Conservation (phyloP, 2,797 vertebrate species). For the Acomys russatus region DNA sequence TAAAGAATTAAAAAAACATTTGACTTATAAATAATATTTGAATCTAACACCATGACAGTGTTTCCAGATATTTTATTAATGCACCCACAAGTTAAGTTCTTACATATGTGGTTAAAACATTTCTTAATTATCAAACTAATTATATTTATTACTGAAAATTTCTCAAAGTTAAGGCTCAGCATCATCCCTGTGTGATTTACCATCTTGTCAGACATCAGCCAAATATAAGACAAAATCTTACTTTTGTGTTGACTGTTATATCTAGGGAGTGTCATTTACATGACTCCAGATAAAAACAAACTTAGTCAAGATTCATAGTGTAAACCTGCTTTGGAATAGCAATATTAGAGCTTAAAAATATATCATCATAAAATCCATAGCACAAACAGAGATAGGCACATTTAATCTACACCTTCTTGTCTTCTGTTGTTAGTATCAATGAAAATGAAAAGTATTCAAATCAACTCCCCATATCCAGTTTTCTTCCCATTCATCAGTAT, state of each 20-base stretch:
- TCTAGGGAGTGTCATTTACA: conserved; percentile 82
- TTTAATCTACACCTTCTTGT: not conserved
- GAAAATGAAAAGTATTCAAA: not conserved
- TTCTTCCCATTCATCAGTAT: not conserved
- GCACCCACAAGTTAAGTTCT: conserved; percentile 74
- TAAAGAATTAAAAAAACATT: conserved; percentile 30
- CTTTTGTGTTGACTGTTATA: conserved; percentile 80
- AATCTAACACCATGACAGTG: conserved; percentile 78
- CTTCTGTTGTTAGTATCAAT: not conserved
- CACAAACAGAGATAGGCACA: not conserved
- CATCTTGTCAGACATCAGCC: conserved; percentile 62
- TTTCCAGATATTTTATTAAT: conserved; percentile 78
- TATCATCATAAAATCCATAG: not conserved
- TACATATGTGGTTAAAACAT: conserved; percentile 71
- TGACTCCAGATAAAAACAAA: conserved; percentile 75
- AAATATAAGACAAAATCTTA: conserved; percentile 50
- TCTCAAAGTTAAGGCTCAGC: conserved; percentile 77
- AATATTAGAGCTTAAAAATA: conserved; percentile 66
- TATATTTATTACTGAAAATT: conserved; percentile 77
- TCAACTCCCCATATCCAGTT: not conserved
- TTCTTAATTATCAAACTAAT: conserved; percentile 82
- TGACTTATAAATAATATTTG: conserved; percentile 80
- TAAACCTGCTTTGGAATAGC: conserved; percentile 68
- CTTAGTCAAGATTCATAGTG: conserved; percentile 55
- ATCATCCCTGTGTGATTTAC: conserved; percentile 75